These are phyloP conservation scores for Varanus salvator DNA, from an alignment of 2,113 vertebrate species.

Conservation along the genomic window DNA sequence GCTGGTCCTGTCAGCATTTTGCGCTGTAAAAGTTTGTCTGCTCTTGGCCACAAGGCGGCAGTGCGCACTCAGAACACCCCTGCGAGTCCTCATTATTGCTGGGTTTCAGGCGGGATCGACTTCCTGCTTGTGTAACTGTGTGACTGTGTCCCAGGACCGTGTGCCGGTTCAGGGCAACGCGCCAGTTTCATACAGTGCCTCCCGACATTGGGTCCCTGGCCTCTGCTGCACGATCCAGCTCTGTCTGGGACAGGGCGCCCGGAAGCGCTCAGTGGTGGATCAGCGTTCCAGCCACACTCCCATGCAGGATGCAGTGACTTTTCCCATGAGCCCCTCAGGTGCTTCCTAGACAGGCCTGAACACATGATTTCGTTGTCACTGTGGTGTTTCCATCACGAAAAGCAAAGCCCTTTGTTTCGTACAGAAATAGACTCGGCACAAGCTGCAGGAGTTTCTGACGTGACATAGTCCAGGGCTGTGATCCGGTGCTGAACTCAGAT, in stretches of 20 bases:
- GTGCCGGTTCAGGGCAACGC: not conserved
- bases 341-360: no score
- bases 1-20: not conserved
- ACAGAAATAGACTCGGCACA: not conserved
- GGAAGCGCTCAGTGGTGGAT: no score
- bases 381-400: no score
- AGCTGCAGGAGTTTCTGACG: not conserved
- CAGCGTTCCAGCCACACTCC: no score
- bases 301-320: no score
- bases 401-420: no score
- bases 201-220: no score
- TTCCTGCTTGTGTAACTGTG: not conserved
- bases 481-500: not conserved
- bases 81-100: not conserved
- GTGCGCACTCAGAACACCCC: not conserved
- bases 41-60: conserved; percentile 15
- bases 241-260: no score
- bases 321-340: no score
- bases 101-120: not conserved
- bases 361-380: no score
- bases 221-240: no score
- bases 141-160: not conserved
- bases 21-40: not conserved
- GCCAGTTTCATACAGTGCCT: no score
- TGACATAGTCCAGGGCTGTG: not conserved